Evolutionary conservation across 2,888 invertebrate species (phyloP), one percentile per base, ranked within the genome.

Genomic region (Ramazzottius varieornatus): DNA sequence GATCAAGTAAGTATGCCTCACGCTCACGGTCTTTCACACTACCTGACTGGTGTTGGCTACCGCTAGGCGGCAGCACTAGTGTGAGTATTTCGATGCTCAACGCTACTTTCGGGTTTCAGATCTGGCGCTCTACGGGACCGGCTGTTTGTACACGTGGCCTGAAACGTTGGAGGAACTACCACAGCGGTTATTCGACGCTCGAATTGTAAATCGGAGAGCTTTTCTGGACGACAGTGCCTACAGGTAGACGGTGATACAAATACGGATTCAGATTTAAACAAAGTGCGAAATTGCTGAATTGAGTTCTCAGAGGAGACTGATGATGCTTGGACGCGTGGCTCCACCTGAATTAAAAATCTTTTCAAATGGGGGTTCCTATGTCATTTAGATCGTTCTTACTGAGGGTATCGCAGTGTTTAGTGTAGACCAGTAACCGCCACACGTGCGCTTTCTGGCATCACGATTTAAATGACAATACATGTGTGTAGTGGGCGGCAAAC

Each of bases 161-260:
- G 81, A 81, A 33, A 76, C 75, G 63, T 78, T 88, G 67, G 78
- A 82, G 2, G 83, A 88, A 70, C 81, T 91, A 33, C 74, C 84
- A 29, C 73, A 80, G 20, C 80, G 80, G 68, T 83, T 85, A 71
- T 76, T 79, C 16, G 81, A 84, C 72, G 68, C 75, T 64, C 80
- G 82, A 33, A 78, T 81, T 67, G 82, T 93, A 32, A 86, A 91
- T 75, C 80, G 82, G 63, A 79, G 78, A 33, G 77, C 81, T 68
- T 82, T 86, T 72, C 86, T 92, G 82, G 91, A 93, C 76, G 91
- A 92, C 73, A 91, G 91, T 75, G 87, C 87, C 71, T 89, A 88
- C 75, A 82, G 83, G 82, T 82, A 72, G 68, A 69, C 66, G 29
- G 4, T 46, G 24, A 13, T 13, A 8, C 8, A 40, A 8, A 20